Evolutionary conservation across 1,140 invertebrate species (phyloP).

Genomic region (Sitobion miscanthi): DNA sequence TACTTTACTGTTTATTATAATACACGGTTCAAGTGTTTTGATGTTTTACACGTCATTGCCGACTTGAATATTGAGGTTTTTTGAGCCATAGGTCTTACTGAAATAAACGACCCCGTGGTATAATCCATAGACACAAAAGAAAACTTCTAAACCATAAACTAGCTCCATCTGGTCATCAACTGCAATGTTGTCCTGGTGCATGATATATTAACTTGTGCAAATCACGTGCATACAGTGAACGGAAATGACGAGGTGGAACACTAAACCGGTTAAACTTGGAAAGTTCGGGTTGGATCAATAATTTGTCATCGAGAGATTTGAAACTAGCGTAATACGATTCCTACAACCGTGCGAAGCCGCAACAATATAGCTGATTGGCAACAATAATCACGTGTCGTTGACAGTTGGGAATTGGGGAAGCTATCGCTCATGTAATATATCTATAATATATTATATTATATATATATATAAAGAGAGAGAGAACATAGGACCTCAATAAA

Average conservation of each 20-base stretch:
- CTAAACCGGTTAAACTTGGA: not conserved
- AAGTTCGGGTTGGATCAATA: not conserved
- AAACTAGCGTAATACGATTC: not conserved
- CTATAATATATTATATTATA: not conserved
- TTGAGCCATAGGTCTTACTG: not conserved
- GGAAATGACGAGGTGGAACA: not conserved
- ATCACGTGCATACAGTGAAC: not conserved
- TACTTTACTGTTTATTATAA: not conserved
- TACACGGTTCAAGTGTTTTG: not conserved
- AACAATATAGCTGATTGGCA: not conserved
- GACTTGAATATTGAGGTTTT: not conserved
- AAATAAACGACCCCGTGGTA: not conserved
- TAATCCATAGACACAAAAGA: too few species aligned
- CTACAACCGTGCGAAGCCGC: not conserved
- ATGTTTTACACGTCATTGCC: too few species aligned
- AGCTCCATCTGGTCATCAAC: too few species aligned
- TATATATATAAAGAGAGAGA: too few species aligned
- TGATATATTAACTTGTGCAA: not conserved
- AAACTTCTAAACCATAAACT: too few species aligned
- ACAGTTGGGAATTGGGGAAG: too few species aligned
- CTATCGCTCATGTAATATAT: too few species aligned
- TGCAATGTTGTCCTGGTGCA: not conserved
- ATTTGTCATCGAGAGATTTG: not conserved
- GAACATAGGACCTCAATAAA: too few species aligned
- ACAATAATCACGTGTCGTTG: not conserved